Evolutionary conservation across 64 coral and sea anemone species (phyloP).

Genomic region (Acropora tenuis): DNA sequence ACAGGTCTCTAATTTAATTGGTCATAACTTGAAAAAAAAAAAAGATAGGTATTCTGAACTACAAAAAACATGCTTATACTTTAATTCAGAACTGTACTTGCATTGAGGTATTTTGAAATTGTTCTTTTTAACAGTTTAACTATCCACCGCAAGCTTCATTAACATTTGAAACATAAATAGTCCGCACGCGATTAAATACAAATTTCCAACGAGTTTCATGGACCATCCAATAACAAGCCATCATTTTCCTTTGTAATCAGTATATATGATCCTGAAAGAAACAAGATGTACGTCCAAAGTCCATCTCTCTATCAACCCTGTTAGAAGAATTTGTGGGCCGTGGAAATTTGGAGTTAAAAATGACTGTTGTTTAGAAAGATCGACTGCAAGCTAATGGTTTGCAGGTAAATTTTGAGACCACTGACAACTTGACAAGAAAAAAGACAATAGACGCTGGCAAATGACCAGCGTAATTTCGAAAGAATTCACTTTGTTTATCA

Average conservation of each 20-base stretch:
- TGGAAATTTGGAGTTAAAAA: background rate
- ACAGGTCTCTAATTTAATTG: background rate
- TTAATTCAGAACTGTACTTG: background rate
- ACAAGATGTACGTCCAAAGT: background rate
- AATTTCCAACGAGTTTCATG: background rate
- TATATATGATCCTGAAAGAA: no score
- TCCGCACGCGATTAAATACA: background rate
- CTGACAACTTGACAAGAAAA: conserved; percentile 20
- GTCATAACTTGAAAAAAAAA: background rate
- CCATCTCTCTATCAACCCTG: background rate
- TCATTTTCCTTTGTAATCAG: no score
- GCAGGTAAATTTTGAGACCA: background rate
- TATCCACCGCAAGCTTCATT: background rate
- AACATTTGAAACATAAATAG: background rate
- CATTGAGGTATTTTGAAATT: background rate
- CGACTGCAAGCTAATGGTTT: background rate
- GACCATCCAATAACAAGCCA: no score
- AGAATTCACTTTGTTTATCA: background rate
- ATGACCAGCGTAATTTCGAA: conserved; percentile 8
- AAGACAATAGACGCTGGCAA: conserved; percentile 37
- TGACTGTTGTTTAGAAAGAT: background rate
- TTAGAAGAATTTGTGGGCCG: background rate
- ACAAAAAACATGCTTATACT: background rate
- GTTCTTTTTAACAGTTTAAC: background rate
- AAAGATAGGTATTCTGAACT: background rate